Evolutionary conservation across 2,888 invertebrate species (phyloP), one percentile per base, ranked within the genome.

Genomic region (Parnassius orleans): DNA sequence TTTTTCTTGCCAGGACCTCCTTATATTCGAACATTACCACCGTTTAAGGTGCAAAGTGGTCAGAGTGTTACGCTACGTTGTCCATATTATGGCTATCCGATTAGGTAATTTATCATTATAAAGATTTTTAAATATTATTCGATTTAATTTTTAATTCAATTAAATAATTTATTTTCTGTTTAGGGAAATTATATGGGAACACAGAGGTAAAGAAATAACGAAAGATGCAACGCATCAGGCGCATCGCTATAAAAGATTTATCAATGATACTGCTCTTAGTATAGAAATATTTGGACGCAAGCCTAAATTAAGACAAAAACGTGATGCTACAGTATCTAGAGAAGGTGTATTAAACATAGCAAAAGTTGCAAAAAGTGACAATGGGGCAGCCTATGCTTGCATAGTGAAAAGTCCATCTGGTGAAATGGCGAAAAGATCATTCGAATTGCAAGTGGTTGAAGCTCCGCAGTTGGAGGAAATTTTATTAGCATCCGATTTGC

Each of bases 391-490:
- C 57, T 97, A 96, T 78, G 95, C 95, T 3, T 97, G 97, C 84
- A 93, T 94, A 57, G 96, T 96, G 0, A 93, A 93, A 66, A 95
- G 95, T 77, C 93, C 95, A 42, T 94, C 94, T 5, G 96, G 95
- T 0, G 95, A 96, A 80, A 95, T 95, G 79, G 95, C 95, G 44
- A 94, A 95, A 66, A 92, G 95, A 56, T 93, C 93, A 0, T 93
- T 93, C 66, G 96, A 96, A 78, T 92, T 96, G 66, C 94, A 94
- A 74, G 93, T 96, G 43, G 94, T 94, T 68, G 90, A 91, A 83
- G 96, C 96, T 0, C 97, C 97, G 0, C 94, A 96, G 65, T 93
- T 97, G 75, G 96, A 97, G 81, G 95, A 97, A 43, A 96, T 98
- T 80, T 90, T 93, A 56, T 94, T 98, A 75, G 96, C 96, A 0